Base-by-base conservation (phyloP, 2,888 invertebrate genomes). In the Campaea margaritaria region DNA sequence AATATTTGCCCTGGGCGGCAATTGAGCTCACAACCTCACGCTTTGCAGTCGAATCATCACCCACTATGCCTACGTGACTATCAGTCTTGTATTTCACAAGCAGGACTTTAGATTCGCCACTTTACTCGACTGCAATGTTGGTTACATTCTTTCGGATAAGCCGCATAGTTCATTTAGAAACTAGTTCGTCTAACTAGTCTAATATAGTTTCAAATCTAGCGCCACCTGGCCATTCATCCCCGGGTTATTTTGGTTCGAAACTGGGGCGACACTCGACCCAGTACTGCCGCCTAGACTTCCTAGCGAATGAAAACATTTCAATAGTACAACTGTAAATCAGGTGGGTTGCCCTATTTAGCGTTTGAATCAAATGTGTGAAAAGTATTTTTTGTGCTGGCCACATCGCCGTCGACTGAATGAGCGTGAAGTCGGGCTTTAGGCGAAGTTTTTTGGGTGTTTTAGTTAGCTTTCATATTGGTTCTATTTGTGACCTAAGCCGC, bases 281-380 rank as follows among this genome's bases (percentile, higher is more conserved):
- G 54, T 57, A 41, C 52, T 58, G 31, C 53, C 49, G 51, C 54
- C 69, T 69, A 67, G 67, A 68, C 67, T 65, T 50, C 62, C 68
- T 69, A 69, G 62, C 68, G 60, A 72, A 68, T 66, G 67, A 65
- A 67, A 68, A 59, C 68, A 68, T 67, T 67, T 65, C 68, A 67
- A 70, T 67, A 64, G 58, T 58, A 44, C 53, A 61, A 47, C 64
- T 53, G 65, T 65, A 68, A 68, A 68, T 72, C 70, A 66, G 59
- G 58, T 62, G 61, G 58, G 47, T 41, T 43, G 7, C 54, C 44
- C 60, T 67, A 67, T 62, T 64, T 67, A 41, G 48, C 56, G 42
- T 56, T 55, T 53, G 49, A 56, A 46, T 39, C 43, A 47, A 55
- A 60, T 49, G 21, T 45, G 43, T 31, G 42, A 15, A 28, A 46